Base-by-base conservation (phyloP, 2,797 vertebrate species). In the Crossoptilon crossoptilon region DNA sequence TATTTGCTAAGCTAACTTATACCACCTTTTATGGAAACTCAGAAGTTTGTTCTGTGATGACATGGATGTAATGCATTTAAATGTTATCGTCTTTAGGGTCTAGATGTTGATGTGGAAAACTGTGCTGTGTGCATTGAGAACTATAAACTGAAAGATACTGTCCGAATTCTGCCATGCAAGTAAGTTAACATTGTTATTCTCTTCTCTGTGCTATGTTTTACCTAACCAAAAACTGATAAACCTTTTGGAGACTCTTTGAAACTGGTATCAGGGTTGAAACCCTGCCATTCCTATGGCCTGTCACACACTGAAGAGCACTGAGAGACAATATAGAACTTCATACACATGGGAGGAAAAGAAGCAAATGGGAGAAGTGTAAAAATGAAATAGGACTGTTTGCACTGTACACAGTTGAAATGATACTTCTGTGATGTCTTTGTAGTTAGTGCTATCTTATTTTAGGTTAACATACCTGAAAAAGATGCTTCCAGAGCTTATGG, bases 111-210 rank as follows among this genome's bases (percentile, higher is more conserved):
- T 91, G 96, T 97, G 83, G 98, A 98, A 93, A 98, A 98, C 71
- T 98, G 98, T 97, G 98, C 98, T 79, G 97, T 98, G 84, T 98
- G 98, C 89, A 98, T 98, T 94, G 98, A 98, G 96, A 98, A 97
- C 87, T 98, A 98, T 91, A 98, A 98, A 96, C 96, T 97, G 88
- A 98, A 97, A 93, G 98, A 98, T 94, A 94, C 97, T 79, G 97
- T 98, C 84, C 97, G 98, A 94, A 98, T 98, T 95, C 97, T 98
- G 76, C 98, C 98, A 46, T 98, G 98, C 98, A 98, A 97, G 98
- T 98, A 98, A 93, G 98, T 97, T 70, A 63, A 64, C 12, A 2
- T 68, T 33, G 21, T 58, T 75, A 5, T 39, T 76, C 15, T 89
- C 91, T 70, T 51, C 9, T 62, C 22, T 69, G 26, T 71, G 55